phyloP scores from a whole-genome alignment of 2,888 invertebrate genomes.

The Scelioninae gen. 2 region DNA sequence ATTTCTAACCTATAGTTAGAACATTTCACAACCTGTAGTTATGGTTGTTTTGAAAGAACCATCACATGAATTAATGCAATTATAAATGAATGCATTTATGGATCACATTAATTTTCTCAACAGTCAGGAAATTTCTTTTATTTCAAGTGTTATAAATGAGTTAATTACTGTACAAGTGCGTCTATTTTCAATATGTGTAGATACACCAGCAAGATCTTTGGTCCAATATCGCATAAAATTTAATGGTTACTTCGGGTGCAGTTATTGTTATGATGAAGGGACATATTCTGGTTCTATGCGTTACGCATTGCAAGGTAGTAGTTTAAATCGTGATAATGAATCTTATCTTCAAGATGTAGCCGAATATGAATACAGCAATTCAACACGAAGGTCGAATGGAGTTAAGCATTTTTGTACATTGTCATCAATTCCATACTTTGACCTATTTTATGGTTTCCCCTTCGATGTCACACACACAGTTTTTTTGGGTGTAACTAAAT shows the following conservation, averaged over 20 bases:
- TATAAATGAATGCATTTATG: slow-evolving; percentile 21
- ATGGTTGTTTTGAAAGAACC: slow-evolving; percentile 50
- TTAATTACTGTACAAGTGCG: slow-evolving; percentile 3
- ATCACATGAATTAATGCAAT: slow-evolving; percentile 37
- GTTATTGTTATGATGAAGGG: slow-evolving; percentile 32
- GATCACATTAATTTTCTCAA: slow-evolving; percentile 14
- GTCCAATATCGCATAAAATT: slow-evolving; percentile 40
- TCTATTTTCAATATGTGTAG: slow-evolving; percentile 11
- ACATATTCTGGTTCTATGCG: neutral
- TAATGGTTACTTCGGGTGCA: slow-evolving; percentile 39
- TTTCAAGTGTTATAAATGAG: slow-evolving; percentile 1
- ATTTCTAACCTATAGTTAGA: too few relatives aligned
- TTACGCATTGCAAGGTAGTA: slow-evolving; percentile 1
- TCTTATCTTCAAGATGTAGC: slow-evolving; percentile 19
- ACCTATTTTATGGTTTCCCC: slow-evolving; percentile 52
- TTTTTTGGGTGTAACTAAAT: slow-evolving; percentile 36
- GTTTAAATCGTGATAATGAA: slow-evolving; percentile 6
- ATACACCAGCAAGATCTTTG: slow-evolving; percentile 28
- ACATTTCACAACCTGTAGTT: too few relatives aligned
- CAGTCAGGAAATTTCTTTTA: slow-evolving; percentile 1
- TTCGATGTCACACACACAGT: slow-evolving; percentile 50
- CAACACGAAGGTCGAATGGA: slow-evolving; percentile 12
- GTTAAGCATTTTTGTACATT: slow-evolving; percentile 36
- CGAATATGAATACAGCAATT: neutral
- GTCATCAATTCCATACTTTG: slow-evolving; percentile 28